Evolutionary conservation across 2,797 vertebrate genomes (phyloP), one percentile per base, ranked within the genome.

Genomic region (Nasua narica): DNA sequence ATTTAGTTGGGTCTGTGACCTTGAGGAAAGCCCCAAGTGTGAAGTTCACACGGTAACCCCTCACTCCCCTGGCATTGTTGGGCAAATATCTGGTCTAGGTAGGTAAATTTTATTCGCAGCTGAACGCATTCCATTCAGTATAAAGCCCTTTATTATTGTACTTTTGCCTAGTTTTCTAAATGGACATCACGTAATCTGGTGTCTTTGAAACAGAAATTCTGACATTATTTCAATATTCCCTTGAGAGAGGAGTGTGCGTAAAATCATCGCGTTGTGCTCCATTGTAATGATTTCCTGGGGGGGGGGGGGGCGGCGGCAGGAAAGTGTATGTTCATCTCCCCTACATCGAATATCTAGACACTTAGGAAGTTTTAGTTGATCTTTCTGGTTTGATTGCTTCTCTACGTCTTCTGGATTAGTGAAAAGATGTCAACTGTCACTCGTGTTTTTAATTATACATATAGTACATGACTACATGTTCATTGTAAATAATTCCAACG

Each of bases 401-500:
- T 69, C n/a, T 7, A 77, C 18, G 27, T 91, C 54, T 79, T 94
- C 29, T 54, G 37, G 12, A 35, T 92, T 58, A 50, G 70, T 58
- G 56, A 35, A 79, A 70, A 90, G 70, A 94, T 90, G 60, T 82
- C 67, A 86, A 52, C 32, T 74, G 46, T 78, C 83, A 79, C 46
- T 92, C 29, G 25, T 14, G 50, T 6, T 95, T 87, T 77, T 50
- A 84, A 94, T 87, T 79, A 60, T 3, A 50, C 18, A 72, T 94
- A 43, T 70, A 84, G 76, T 18, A 52, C 23, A 29, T 40, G 82
- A 70, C n/a, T 40, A 35, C 43, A 40, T 8, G 27, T 70, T 93
- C 65, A 3, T 67, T 21, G 43, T 29, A 35, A 90, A 67, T 15
- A 3, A 82, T 74, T 93, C 84, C 91, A 97, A 29, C 7, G 81